Evolutionary conservation across 1,140 invertebrate genomes (phyloP), one percentile per base, ranked within the genome.

Genomic region (Drosophila burlai): DNA sequence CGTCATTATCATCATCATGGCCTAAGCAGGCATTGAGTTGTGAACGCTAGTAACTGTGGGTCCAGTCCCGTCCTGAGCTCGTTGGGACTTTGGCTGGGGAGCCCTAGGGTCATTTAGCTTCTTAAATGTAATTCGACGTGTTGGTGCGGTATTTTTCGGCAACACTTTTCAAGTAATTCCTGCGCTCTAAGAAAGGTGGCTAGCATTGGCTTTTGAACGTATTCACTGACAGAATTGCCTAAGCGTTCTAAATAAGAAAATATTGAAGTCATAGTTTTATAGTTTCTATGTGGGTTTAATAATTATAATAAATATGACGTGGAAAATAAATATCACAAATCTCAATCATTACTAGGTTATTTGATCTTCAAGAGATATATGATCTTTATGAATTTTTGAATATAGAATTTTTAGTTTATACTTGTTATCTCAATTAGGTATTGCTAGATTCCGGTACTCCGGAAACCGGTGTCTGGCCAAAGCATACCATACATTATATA

Each of bases 91-190:
- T 38, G 16, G 36, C 31, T 50, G 46, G 50, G 54, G 52, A 68
- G 40, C 79, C 90, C 81, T 58, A 43, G 76, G 90, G 90, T 92
- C 90, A 90, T 83, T 86, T 90, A 72, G 90, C 90, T 91, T 90
- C 90, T 90, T 85, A 76, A 90, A 89, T 81, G 73, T 76, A 84
- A 81, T 89, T 89, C 81, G 75, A 84, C 84, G 84, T 89, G 84
- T 89, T 89, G 78, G 82, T 76, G 79, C 62, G 75, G 76, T 74
- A 81, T 89, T 89, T 86, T 90, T 78, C 49, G 78, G 74, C 78
- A 90, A 89, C 85, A 89, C 85, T 90, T 87, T 61, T 61, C 84
- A 75, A 83, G 76, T 83, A 80, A 83, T 87, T 89, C 67, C 65
- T 58, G 72, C 11, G 18, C 38, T 63, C 36, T 52, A 61, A 40